Conservation (phyloP, 2,888 invertebrate genomes). For the Cosmia pyralina region DNA sequence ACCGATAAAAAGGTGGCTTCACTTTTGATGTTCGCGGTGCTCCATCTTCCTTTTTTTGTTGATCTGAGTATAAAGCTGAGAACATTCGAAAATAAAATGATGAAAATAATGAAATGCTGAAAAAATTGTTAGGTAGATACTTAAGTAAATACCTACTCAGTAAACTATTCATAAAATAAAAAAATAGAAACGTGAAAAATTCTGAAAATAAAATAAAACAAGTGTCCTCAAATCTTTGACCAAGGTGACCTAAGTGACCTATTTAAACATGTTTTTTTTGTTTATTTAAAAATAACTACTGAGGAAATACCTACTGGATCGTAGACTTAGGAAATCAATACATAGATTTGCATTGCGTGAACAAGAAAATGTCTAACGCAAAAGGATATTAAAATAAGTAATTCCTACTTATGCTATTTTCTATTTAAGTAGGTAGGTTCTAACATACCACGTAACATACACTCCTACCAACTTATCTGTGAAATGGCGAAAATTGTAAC, state of each 20-base stretch:
- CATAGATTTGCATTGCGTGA: background rate
- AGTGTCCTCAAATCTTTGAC: background rate
- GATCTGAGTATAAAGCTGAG: too few species aligned
- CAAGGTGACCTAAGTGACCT: conserved; percentile 2
- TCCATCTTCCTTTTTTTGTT: too few species aligned
- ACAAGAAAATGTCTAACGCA: background rate
- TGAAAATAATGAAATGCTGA: background rate
- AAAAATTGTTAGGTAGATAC: background rate
- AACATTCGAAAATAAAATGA: background rate
- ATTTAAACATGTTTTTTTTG: background rate
- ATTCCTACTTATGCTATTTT: background rate
- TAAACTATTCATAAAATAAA: background rate
- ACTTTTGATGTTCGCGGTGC: too few species aligned
- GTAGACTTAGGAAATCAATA: background rate
- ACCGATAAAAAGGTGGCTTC: too few species aligned
- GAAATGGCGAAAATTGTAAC: too few species aligned
- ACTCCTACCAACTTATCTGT: too few species aligned
- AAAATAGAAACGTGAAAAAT: background rate
- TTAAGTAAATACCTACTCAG: background rate
- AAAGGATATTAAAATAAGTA: background rate
- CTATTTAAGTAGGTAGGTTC: too few species aligned
- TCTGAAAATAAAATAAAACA: background rate
- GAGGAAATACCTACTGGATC: background rate
- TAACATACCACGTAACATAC: too few species aligned
- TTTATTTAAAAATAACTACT: background rate